Evolutionary conservation across 2,888 invertebrate genomes (phyloP).

Genomic region (Caenorhabditis sp.): DNA sequence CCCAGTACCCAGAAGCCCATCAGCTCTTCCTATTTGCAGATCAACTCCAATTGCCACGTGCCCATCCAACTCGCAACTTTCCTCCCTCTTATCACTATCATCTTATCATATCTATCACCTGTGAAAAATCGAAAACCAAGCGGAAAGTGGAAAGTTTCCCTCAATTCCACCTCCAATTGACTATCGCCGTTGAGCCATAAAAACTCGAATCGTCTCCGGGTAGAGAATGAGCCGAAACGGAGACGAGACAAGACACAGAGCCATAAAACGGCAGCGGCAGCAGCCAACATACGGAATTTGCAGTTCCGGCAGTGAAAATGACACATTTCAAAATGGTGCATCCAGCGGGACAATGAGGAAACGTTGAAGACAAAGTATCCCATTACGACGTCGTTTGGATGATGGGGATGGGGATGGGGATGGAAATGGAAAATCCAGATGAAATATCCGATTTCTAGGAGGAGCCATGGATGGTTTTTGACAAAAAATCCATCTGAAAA

Average conservation of each 20-base stretch:
- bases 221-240: background rate
- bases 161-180: no score
- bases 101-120: no score
- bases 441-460: background rate
- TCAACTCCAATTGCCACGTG: background rate
- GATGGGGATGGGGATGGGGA: no score
- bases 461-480: background rate
- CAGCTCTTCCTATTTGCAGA: background rate
- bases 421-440: no score
- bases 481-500: no score
- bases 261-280: background rate
- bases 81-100: no score
- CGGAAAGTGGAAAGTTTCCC: no score
- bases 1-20: background rate
- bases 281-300: background rate
- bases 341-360: background rate
- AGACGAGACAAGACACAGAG: background rate
- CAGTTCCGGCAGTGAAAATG: slow-evolving; percentile 4
- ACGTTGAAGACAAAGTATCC: slow-evolving; percentile 28
- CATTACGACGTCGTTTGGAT: slow-evolving; percentile 10
- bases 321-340: background rate
- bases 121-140: no score
- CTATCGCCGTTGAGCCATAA: no score
- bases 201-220: no score
- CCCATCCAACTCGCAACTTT: no score